Base-by-base conservation (phyloP, 2,797 vertebrate genomes). In the Chaenodraco wilsoni region DNA sequence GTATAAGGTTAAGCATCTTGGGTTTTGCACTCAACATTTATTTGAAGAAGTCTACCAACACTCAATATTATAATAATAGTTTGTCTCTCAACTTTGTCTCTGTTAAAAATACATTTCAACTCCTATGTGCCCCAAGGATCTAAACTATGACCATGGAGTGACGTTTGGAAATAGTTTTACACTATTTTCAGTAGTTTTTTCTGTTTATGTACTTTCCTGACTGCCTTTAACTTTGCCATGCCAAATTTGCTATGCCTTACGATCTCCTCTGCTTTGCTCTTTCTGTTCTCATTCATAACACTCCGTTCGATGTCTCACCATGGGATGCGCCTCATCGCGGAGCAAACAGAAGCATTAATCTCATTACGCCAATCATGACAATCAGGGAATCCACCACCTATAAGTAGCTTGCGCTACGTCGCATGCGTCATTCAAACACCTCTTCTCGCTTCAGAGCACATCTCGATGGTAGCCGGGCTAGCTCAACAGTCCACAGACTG, bases 191-290 rank as follows among this genome's bases (percentile, higher is more conserved):
- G 33, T 72, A 76, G 52, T 69, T 63, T 77, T 27, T 73, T 68
- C 15, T 71, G 69, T 82, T 74, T 78, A 61, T 71, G 43, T 63
- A 49, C 41, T 51, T 43, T 16, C 23, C 48, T 69, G 45, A 21
- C 51, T 76, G 60, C 59, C 10, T 72, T 76, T 65, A 48, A 41
- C 17, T 56, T 37, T 73, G 56, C 74, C 40, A 23, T 43, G 17
- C 69, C 33, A 74, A 78, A 79, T 85, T 37, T 55, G 54, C 43
- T 74, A 78, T 83, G 75, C 75, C 58, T 61, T 87, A 3, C 79
- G 77, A 82, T 82, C 52, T 51, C 52, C 68, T 59, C 33, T 43
- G 37, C 64, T 79, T 83, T 67, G 31, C 21, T 48, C 11, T 71
- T 83, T 72, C 43, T 72, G 27, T 79, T 21, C 21, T 21, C 21